Evolutionary conservation across 2,797 vertebrate species (phyloP).

Genomic region (Xenentodon cancila): DNA sequence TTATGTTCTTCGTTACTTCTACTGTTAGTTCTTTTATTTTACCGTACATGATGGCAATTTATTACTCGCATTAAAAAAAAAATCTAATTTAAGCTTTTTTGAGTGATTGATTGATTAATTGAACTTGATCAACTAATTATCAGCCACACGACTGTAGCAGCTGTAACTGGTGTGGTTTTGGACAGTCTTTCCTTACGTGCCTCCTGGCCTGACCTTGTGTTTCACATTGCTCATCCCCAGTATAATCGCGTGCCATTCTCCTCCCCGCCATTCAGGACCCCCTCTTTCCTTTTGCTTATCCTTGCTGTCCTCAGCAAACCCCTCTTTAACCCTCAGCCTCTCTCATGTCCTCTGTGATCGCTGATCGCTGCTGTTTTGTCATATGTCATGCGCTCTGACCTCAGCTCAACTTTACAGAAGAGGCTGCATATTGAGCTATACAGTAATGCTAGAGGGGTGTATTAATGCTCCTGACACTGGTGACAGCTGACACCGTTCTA

Average conservation of each 20-base stretch:
- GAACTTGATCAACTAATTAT: too few species aligned
- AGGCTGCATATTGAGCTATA: constrained; percentile 12
- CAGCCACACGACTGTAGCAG: too few species aligned
- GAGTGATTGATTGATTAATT: too few species aligned
- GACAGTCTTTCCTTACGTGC: background rate
- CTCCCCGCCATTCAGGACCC: constrained; percentile 14
- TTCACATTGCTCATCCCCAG: constrained; percentile 40
- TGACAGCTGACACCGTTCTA: too few species aligned
- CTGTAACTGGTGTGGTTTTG: too few species aligned
- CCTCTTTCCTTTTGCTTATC: constrained; percentile 28
- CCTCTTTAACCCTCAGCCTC: constrained; percentile 33
- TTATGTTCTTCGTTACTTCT: too few species aligned
- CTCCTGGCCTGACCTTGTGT: constrained; percentile 36
- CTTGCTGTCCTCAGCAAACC: constrained; percentile 30
- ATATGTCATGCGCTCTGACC: constrained; percentile 10
- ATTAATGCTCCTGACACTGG: background rate
- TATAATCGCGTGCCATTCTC: constrained; percentile 30
- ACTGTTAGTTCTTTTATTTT: too few species aligned
- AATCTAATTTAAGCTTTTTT: too few species aligned
- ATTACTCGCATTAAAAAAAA: too few species aligned
- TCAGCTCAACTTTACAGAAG: constrained; percentile 16
- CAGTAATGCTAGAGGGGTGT: background rate
- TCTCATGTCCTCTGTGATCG: constrained; percentile 25
- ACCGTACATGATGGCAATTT: too few species aligned
- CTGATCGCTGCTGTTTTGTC: constrained; percentile 12